Evolutionary conservation across 2,113 vertebrate species (phyloP), one percentile per base, ranked within the genome.

Genomic region (Notarius lentiginosus): DNA sequence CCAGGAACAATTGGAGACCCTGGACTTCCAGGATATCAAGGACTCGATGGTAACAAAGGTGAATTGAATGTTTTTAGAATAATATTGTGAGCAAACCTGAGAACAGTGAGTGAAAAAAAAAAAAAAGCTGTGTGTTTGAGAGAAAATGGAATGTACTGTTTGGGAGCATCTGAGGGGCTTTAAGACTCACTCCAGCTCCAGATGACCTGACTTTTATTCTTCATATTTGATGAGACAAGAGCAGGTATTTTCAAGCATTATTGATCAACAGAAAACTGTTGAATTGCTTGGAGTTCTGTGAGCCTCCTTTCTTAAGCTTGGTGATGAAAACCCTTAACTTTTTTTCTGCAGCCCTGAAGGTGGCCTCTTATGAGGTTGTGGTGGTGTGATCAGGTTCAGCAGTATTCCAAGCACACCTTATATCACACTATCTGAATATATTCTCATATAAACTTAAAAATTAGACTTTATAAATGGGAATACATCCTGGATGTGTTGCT

Each of bases 1-100:
- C 90, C 94, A 15, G 98, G 98, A 55, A 0, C 70, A 4, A 2
- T 24, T 10, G 98, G 98, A 84, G 96, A 99, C n/a, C 89, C 94
- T 15, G 97, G 97, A 83, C 83, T 91, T 27, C 83, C 92, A 0
- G 98, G 98, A 77, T 92, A 93, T 77, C 95, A 95, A 82, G 98
- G 98, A 88, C 82, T 91, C 79, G 92, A 94, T 68, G 98, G 98
- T 90, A 93, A 94, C 80, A 94, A 96, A 96, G 98, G 98, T 95
- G 18, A 65, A 84, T 49, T 68, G 12, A 27, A 30, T 77, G 70
- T 83, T 20, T 79, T 47, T 41, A 47, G 5, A 30, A 30, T 15
- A 5, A 2, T 53, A 34, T 30, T 82, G 6, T 70, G 27, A 83
- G 49, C n/a, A 66, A 22, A 20, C 8, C 55, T 58, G 77, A 30